Evolutionary conservation across 2,888 invertebrate species (phyloP).

Genomic region (Norana najaformis): DNA sequence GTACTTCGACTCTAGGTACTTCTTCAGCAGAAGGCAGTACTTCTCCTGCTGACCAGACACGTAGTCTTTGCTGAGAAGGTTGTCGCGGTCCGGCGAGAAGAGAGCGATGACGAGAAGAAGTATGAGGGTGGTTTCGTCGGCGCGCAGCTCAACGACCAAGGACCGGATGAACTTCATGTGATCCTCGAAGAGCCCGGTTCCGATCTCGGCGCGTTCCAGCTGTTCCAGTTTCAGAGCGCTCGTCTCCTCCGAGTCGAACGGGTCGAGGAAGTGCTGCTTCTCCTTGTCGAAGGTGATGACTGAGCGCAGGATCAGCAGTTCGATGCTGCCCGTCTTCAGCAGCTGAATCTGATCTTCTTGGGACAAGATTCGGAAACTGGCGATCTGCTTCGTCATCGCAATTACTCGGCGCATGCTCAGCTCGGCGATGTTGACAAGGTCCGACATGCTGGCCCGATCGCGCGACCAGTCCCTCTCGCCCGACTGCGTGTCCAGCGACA

Average conservation of each 20-base stretch:
- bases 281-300: constrained; percentile 90
- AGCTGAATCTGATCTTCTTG: constrained; percentile 89
- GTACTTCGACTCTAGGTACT: constrained; percentile 59
- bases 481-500: constrained; percentile 58
- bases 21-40: constrained; percentile 58
- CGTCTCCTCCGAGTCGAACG: constrained; percentile 66
- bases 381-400: constrained; percentile 67
- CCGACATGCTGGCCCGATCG: constrained; percentile 49
- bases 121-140: constrained; percentile 88
- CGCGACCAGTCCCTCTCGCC: constrained; percentile 41
- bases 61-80: constrained; percentile 66
- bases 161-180: constrained; percentile 63
- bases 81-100: constrained; percentile 82
- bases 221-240: constrained; percentile 82
- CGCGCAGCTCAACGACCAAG: constrained; percentile 79
- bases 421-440: constrained; percentile 63
- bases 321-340: constrained; percentile 92
- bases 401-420: constrained; percentile 69
- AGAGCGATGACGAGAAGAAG: constrained; percentile 88
- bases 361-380: constrained; percentile 73
- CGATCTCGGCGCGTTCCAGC: constrained; percentile 71
- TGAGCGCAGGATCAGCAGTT: constrained; percentile 92
- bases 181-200: constrained; percentile 59
- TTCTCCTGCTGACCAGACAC: constrained; percentile 60
- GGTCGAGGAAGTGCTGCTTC: constrained; percentile 81